phyloP scores from a whole-genome alignment of 1,140 invertebrate species.

The Andricus grossulariae region DNA sequence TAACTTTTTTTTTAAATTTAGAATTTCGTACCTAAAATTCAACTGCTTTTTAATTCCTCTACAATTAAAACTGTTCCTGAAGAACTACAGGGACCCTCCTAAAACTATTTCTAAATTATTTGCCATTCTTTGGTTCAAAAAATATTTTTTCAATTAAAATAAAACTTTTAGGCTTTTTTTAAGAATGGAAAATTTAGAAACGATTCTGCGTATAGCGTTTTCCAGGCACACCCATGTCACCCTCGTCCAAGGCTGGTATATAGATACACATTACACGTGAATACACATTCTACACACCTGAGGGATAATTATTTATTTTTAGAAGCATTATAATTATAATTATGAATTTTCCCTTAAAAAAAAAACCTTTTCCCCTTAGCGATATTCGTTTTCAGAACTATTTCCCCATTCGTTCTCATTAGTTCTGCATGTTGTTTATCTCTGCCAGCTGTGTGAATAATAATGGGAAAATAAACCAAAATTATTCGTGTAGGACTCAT shows the following conservation, averaged over 20 bases:
- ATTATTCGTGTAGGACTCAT: too few species aligned
- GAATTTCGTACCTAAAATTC: background rate
- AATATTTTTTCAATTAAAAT: too few species aligned
- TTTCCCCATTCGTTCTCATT: background rate
- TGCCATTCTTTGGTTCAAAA: too few species aligned
- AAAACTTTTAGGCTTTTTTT: too few species aligned
- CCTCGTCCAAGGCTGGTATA: conserved; percentile 2
- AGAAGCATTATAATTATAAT: background rate
- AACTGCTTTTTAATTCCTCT: background rate
- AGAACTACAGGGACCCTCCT: too few species aligned
- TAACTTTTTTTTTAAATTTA: background rate
- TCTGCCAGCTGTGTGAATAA: background rate
- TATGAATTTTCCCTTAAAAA: background rate
- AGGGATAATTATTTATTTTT: conserved; percentile 4
- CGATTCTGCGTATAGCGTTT: background rate
- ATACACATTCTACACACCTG: background rate
- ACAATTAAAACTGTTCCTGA: background rate
- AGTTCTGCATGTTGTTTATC: conserved; percentile 2
- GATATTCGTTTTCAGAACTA: background rate
- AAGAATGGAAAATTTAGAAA: background rate
- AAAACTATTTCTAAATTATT: too few species aligned
- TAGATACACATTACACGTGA: background rate
- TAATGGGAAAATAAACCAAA: background rate
- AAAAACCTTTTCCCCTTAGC: background rate
- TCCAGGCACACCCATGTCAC: background rate